Evolutionary conservation across 2,113 vertebrate genomes (phyloP).

Genomic region (Kobus ellipsiprymnus): DNA sequence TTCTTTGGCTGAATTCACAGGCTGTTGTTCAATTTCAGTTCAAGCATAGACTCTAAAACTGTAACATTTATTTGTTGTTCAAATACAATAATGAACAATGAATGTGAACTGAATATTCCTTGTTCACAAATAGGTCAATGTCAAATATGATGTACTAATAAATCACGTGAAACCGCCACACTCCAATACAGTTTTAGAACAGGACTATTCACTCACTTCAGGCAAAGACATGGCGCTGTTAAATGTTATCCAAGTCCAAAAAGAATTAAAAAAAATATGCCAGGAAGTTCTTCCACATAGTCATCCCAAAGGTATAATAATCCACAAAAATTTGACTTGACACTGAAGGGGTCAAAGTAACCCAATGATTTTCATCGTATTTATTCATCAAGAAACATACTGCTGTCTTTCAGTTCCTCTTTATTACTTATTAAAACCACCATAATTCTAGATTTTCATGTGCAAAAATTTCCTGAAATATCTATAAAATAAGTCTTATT

Average conservation of each 20-base stretch:
- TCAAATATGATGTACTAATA: neutral
- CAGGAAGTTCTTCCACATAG: neutral
- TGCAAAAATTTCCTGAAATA: conserved; percentile 11
- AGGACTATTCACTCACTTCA: neutral
- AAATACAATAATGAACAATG: conserved; percentile 24
- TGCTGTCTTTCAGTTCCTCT: neutral
- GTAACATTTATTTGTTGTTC: neutral
- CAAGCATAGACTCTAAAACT: neutral
- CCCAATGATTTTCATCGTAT: neutral
- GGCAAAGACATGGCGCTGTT: neutral
- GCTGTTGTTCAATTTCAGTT: neutral
- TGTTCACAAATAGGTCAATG: neutral
- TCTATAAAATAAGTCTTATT: neutral
- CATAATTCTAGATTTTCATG: neutral
- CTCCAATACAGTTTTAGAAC: neutral
- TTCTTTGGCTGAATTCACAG: neutral
- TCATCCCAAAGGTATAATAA: neutral
- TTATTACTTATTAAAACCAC: neutral
- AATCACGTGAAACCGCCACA: neutral
- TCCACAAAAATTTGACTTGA: neutral
- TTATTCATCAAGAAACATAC: neutral
- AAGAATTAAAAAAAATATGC: neutral
- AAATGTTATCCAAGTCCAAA: neutral
- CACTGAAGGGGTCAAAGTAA: neutral
- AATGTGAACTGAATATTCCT: neutral